A percentile compares a stretch with the other conserved stretches of the same genome.
These are phyloP conservation scores for Pseudobourletiella spinata DNA, from an alignment of 1,140 invertebrate species.

Conservation along the genomic window DNA sequence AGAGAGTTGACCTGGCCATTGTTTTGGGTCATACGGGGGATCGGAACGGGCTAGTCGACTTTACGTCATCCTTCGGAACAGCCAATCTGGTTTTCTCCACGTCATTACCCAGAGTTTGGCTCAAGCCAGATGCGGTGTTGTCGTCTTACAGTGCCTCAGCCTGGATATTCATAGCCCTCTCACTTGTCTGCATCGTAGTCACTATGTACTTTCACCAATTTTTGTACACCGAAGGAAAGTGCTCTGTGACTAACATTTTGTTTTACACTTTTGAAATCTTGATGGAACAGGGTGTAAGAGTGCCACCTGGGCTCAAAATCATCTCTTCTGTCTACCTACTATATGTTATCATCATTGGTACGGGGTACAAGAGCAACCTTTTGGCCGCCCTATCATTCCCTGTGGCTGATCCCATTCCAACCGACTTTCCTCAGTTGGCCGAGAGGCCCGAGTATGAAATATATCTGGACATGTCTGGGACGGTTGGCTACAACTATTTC, in stretches of 20 bases:
- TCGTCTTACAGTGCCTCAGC: neutral
- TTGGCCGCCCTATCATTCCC: conserved; percentile 11
- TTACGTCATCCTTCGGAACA: conserved; percentile 9
- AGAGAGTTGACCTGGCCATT: conserved; percentile 9
- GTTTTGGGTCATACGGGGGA: conserved; percentile 5
- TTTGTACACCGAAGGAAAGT: neutral
- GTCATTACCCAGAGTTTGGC: neutral
- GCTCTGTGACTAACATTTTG: neutral
- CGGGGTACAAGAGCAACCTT: conserved; percentile 20
- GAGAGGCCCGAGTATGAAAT: conserved; percentile 2
- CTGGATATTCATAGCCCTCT: conserved; percentile 2
- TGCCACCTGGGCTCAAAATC: neutral
- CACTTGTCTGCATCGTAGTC: neutral
- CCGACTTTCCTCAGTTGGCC: conserved; percentile 2
- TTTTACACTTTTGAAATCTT: neutral
- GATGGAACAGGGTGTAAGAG: conserved; percentile 9
- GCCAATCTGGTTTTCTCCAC: conserved; percentile 15
- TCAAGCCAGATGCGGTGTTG: conserved; percentile 8
- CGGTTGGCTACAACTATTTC: conserved; percentile 17
- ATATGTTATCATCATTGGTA: conserved; percentile 16
- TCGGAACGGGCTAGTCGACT: conserved; percentile 10
- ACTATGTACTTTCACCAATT: neutral
- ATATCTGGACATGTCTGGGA: conserved; percentile 17
- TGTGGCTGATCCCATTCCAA: neutral
- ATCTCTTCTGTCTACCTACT: neutral